phyloP scores from a whole-genome alignment of 2,113 vertebrate species.

The Oreocharis arfaki region DNA sequence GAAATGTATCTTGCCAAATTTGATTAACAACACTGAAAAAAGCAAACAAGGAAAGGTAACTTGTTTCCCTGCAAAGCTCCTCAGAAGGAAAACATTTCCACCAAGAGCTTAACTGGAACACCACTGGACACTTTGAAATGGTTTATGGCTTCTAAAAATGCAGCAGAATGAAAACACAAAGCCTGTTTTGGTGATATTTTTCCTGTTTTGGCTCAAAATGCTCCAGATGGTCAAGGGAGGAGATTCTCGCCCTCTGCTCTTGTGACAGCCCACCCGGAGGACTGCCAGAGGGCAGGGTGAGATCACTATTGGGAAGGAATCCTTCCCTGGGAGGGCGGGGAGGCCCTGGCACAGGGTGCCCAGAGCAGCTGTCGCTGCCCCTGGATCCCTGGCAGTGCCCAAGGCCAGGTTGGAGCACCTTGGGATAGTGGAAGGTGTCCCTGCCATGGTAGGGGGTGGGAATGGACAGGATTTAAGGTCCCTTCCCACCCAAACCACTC shows the following conservation, averaged over 20 bases:
- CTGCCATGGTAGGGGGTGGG: neutral
- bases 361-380: neutral
- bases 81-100: neutral
- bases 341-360: neutral
- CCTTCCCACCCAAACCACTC: neutral
- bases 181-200: neutral
- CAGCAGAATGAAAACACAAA: neutral
- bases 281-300: fast-evolving
- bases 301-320: neutral
- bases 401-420: neutral
- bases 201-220: neutral
- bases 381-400: neutral
- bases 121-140: neutral
- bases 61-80: neutral
- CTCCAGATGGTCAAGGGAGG: neutral
- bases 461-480: fast-evolving
- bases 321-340: fast-evolving
- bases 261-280: neutral
- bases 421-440: neutral
- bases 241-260: neutral
- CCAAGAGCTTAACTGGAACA: neutral
- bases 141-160: neutral
- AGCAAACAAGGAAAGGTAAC: neutral
- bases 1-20: neutral
- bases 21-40: neutral